These are phyloP conservation scores for Pangasianodon gigas DNA, from an alignment of 2,113 vertebrate species.

Conservation along the genomic window DNA sequence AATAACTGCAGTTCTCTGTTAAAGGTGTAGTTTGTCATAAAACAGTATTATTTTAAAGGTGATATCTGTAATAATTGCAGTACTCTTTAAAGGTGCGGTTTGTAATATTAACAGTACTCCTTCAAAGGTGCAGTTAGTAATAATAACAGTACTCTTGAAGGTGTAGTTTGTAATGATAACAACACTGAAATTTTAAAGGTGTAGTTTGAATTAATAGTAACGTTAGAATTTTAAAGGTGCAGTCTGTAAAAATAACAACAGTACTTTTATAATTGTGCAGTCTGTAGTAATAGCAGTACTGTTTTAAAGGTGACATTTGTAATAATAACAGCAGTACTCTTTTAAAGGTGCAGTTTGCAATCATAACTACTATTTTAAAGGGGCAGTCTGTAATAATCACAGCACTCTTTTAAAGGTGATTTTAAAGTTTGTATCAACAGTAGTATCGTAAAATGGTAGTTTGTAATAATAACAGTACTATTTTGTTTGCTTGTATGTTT, in stretches of 20 bases:
- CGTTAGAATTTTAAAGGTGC: neutral
- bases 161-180: neutral
- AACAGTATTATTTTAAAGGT: neutral
- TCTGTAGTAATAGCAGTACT: neutral
- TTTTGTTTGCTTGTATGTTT: neutral
- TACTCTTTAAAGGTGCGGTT: neutral
- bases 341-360: neutral
- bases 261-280: neutral
- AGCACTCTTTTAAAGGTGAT: neutral
- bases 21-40: neutral
- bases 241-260: neutral
- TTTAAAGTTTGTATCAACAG: neutral
- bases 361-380: neutral
- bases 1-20: neutral
- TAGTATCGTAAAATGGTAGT: neutral
- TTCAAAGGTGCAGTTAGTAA: neutral
- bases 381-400: neutral
- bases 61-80: neutral
- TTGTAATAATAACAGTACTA: neutral
- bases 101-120: neutral
- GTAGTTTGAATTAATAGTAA: neutral
- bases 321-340: too few species aligned
- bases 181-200: neutral
- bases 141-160: neutral
- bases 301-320: neutral